Base-by-base conservation (phyloP, 2,113 vertebrate genomes). In the Pontoporia blainvillei region DNA sequence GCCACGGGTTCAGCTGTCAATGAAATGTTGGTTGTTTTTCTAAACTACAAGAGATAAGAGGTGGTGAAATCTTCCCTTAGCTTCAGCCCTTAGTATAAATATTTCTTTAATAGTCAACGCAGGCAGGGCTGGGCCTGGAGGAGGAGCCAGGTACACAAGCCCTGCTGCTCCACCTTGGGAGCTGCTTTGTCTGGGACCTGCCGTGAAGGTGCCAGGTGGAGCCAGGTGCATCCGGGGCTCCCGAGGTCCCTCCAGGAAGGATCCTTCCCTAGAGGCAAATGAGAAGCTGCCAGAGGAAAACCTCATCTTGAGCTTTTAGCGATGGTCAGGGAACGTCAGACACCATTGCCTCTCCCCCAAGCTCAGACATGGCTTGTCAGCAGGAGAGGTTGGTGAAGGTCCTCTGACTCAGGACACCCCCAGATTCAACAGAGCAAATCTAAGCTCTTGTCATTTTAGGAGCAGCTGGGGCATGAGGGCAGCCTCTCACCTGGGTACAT, bases 1-100 rank as follows among this genome's bases (percentile, higher is more conserved):
- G 17, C 85, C 96, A 34, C 0, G 0, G 44, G 82, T 86, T 89
- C 86, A 52, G 61, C 61, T 8, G 41, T 61, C 61, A 84, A 54
- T 13, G 18, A 81, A 39, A 76, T 71, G 90, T 21, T 72, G 72
- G 41, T 83, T 96, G 83, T 92, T 97, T 97, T 88, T 61, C 85
- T 94, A 94, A 94, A 87, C 52, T 49, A 64, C 1, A 44, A 54
- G 49, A 96, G 94, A 94, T 90, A 90, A 97, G 85, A 87, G n/a
- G 81, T 87, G n/a, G 86, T 81, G 87, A 90, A 95, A 87, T 87
- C 79, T 52, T 67, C 92, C 62, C 54, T 87, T 31, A 0, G 7
- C 67, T 86, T 54, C 52, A 84, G 76, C 57, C 75, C 49, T 84
- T 46, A 44, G 18, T 64, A 15, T 87, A 90, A 93, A 94, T 90